These are phyloP conservation scores for Thera obeliscata DNA, from an alignment of 2,888 invertebrate genomes.

Conservation along the genomic window DNA sequence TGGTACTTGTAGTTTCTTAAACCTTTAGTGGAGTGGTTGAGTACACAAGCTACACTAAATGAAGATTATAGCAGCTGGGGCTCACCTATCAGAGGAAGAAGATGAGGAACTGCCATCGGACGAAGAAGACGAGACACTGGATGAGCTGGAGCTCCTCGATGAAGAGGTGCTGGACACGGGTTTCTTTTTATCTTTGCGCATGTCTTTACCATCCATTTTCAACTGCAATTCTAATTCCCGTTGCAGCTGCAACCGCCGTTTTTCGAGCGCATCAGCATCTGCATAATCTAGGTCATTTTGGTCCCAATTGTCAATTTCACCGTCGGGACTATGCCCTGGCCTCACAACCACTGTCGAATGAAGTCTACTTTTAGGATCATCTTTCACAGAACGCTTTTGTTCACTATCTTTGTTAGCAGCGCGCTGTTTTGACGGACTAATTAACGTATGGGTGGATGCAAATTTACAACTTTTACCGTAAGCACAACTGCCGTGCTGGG, in stretches of 20 bases:
- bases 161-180: conserved; percentile 88
- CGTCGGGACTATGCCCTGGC: conserved; percentile 85
- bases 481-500: conserved; percentile 90
- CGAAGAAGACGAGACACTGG: conserved; percentile 86
- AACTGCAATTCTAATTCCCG: conserved; percentile 91
- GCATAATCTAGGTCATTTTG: conserved; percentile 92
- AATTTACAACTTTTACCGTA: conserved; percentile 92
- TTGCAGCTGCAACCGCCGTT: conserved; percentile 89
- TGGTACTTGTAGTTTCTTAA: too few species aligned
- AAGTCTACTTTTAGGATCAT: conserved; percentile 86
- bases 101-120: conserved; percentile 88
- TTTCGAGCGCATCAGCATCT: conserved; percentile 91
- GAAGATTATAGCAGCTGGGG: neutral
- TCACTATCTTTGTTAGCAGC: conserved; percentile 87
- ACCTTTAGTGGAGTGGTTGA: neutral
- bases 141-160: conserved; percentile 86
- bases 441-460: conserved; percentile 89
- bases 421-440: conserved; percentile 90
- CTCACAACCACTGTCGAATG: conserved; percentile 87
- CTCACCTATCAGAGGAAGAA: conserved; percentile 82
- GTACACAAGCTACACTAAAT: neutral
- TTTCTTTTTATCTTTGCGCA: conserved; percentile 88
- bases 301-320: conserved; percentile 90
- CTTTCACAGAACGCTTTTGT: conserved; percentile 80
- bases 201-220: conserved; percentile 89